These are phyloP conservation scores for Ashinkailepas kermadecensis DNA, from an alignment of 2,888 invertebrate species.

Conservation along the genomic window DNA sequence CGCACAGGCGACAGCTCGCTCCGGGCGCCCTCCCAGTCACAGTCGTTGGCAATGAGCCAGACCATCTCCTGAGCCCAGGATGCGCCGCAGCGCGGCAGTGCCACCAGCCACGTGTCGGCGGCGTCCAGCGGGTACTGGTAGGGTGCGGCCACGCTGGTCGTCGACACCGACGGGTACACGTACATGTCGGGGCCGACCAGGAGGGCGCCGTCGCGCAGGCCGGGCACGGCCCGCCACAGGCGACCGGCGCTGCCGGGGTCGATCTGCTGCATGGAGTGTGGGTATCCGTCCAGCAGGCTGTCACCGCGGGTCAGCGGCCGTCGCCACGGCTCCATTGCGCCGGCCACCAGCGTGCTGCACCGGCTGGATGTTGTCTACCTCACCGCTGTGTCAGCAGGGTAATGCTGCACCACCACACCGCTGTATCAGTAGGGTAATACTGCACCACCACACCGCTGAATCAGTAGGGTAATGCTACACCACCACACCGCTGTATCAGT, in stretches of 20 bases:
- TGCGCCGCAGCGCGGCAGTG: background rate
- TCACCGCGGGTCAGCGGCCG: background rate
- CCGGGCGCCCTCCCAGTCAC: background rate
- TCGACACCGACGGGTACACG: background rate
- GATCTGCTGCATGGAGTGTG: background rate
- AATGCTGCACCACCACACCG: too few relatives aligned
- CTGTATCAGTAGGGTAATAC: too few relatives aligned
- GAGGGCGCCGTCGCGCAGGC: background rate
- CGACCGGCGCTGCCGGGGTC: background rate
- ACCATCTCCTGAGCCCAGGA: background rate
- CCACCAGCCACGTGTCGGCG: constrained; percentile 3
- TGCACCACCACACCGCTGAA: too few relatives aligned
- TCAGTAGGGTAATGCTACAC: too few relatives aligned
- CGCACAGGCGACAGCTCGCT: constrained; percentile 1
- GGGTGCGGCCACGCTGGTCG: background rate
- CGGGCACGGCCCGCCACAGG: background rate
- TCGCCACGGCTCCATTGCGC: background rate
- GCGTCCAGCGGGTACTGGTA: background rate
- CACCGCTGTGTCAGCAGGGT: too few relatives aligned
- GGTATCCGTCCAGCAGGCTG: background rate
- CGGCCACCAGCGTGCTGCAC: too few relatives aligned
- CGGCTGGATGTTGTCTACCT: too few relatives aligned
- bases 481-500: too few relatives aligned
- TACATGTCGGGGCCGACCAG: background rate
- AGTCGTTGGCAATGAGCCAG: background rate